Evolutionary conservation across 2,113 vertebrate species (phyloP), one percentile per base, ranked within the genome.

Genomic region (Otocyon megalotis): DNA sequence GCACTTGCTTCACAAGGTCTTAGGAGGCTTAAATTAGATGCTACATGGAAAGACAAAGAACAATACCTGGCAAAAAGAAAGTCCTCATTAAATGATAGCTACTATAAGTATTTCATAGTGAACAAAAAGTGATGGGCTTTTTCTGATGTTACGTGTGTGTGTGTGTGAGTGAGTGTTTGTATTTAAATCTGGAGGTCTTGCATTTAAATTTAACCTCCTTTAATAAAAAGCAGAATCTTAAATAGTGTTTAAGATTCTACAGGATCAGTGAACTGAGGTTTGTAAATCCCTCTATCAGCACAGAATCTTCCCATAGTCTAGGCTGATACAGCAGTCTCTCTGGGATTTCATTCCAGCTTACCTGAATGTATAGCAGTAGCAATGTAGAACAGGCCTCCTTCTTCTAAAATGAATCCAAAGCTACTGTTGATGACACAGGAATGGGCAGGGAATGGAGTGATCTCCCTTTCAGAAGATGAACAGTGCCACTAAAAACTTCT

Each of bases 311-410:
- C 79, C 28, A 32, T 4, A 12, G 16, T 43, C 85, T 90, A 32
- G 28, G 13, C 65, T 20, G 35, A 19, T 11, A 48, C 0, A 43
- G 20, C 15, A 37, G 19, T 43, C 50, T 71, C 81, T 74, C 28
- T n/a, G 65, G 58, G 37, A 65, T 92, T 81, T 62, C 63, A 72
- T 2, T 43, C 11, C 24, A 77, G 50, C 97, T 97, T 98, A 98
- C 97, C 97, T 97, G 96, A 93, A 22, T 0, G 12, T 22, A n/a
- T 0, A 56, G 37, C 32, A 82, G 76, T 12, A 54, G 50, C 37
- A 60, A 15, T 0, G 32, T 1, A 71, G 43, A 67, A 50, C 0
- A 74, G 22, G 10, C 50, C 63, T 37, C 60, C 43, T 43, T n/a
- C 82, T 60, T 72, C 20, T 82, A 50, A 12, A 10, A 3, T 20